Evolutionary conservation across 2,797 vertebrate genomes (phyloP).

Genomic region (Poecilia gillii): DNA sequence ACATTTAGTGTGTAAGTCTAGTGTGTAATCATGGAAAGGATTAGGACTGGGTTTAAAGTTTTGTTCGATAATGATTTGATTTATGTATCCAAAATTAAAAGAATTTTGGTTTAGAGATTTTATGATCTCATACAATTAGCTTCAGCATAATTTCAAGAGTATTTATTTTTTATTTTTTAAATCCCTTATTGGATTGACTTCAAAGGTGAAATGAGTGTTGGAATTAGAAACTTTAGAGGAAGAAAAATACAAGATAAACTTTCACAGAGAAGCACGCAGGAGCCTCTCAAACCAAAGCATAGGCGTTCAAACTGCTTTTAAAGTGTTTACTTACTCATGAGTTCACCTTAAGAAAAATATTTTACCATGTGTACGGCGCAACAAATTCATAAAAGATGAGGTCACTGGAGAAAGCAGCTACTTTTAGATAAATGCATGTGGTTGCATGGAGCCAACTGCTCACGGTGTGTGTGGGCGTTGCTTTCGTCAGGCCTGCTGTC

Average conservation of each 20-base stretch:
- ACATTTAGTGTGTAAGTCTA: not conserved
- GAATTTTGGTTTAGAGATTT: not conserved
- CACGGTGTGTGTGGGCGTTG: constrained; percentile 46
- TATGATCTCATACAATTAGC: not conserved
- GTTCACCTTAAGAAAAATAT: constrained; percentile 5
- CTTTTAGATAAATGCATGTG: constrained; percentile 25
- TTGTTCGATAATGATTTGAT: not conserved
- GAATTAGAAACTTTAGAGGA: not conserved
- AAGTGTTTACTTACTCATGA: constrained; percentile 18
- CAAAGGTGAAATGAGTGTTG: not conserved
- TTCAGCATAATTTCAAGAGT: not conserved
- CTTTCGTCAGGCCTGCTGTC: constrained; percentile 36
- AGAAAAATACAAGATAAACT: not conserved
- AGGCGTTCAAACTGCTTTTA: not conserved
- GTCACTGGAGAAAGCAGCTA: constrained; percentile 18
- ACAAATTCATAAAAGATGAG: constrained; percentile 26
- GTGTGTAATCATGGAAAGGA: not conserved
- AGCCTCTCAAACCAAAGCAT: constrained; percentile 8
- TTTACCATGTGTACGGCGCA: not conserved
- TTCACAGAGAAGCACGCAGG: not conserved
- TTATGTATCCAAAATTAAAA: not conserved
- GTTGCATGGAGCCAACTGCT: constrained; percentile 37
- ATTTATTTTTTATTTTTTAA: not conserved
- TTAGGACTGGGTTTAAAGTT: not conserved
- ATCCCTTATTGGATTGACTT: not conserved